phyloP scores from a whole-genome alignment of 1,140 invertebrate species.

The Drosophila trapezifrons region DNA sequence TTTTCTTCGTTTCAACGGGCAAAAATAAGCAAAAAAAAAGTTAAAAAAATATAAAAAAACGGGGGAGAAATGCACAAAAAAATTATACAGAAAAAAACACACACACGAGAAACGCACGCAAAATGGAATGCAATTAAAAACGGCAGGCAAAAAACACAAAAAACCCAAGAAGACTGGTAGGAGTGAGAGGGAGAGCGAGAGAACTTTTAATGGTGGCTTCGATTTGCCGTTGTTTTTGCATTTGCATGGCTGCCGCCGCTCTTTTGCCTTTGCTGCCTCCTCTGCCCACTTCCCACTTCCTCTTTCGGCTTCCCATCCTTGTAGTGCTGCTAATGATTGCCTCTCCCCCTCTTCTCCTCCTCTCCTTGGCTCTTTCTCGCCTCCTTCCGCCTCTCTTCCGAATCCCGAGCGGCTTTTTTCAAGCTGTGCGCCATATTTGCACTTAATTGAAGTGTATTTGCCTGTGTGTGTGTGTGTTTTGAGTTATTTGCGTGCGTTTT shows the following conservation, averaged over 20 bases:
- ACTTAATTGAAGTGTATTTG: constrained; percentile 75
- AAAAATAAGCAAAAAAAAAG: constrained; percentile 50
- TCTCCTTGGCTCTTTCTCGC: not conserved
- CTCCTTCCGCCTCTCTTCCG: not conserved
- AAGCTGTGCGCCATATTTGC: constrained; percentile 75
- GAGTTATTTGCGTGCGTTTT: constrained; percentile 64
- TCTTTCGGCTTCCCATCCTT: constrained; percentile 26
- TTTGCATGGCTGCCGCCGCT: constrained; percentile 70
- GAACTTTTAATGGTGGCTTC: constrained; percentile 78
- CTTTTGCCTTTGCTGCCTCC: not conserved
- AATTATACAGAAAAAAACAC: constrained; percentile 1
- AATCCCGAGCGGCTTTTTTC: constrained; percentile 50
- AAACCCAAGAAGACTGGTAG: constrained; percentile 11
- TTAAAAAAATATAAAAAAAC: constrained; percentile 25
- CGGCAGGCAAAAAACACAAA: constrained; percentile 72
- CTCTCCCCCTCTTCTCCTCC: constrained; percentile 38
- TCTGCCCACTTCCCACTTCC: constrained; percentile 11
- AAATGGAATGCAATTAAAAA: constrained; percentile 82
- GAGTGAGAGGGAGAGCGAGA: constrained; percentile 2
- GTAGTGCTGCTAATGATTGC: constrained; percentile 79
- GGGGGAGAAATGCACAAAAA: constrained; percentile 46
- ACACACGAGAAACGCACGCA: constrained; percentile 40
- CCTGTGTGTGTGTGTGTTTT: constrained; percentile 42
- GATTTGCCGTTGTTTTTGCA: constrained; percentile 60
- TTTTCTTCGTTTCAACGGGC: constrained; percentile 35